phyloP scores from a whole-genome alignment of 2,797 vertebrate genomes.

The Crypturellus tataupa region DNA sequence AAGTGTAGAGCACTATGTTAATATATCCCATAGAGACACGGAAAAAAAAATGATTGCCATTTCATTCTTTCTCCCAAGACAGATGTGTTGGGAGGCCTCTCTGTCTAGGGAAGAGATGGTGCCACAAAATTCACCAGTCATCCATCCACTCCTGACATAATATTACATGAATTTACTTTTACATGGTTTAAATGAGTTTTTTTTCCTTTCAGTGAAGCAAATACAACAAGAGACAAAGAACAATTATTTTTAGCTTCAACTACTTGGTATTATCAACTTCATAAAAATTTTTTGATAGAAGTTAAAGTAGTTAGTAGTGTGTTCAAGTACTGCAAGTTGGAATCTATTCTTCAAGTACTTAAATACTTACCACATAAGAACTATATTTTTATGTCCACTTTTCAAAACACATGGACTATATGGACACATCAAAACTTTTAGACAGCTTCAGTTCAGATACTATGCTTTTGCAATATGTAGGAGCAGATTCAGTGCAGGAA shows the following conservation, averaged over 20 bases:
- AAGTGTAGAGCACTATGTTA: background rate
- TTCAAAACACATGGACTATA: background rate
- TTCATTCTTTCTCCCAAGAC: background rate
- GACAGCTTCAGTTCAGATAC: background rate
- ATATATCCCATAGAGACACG: background rate
- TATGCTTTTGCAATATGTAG: background rate
- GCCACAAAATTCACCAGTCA: background rate
- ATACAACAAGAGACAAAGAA: background rate
- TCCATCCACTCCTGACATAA: background rate
- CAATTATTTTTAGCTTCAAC: background rate
- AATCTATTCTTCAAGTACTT: background rate
- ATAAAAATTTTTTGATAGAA: background rate
- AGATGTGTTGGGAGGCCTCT: accelerated
- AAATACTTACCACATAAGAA: background rate
- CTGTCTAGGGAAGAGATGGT: background rate
- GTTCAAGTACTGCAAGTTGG: background rate
- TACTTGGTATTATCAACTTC: background rate
- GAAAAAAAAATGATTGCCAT: background rate
- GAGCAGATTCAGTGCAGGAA: background rate
- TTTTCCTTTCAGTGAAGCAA: background rate
- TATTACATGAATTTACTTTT: background rate
- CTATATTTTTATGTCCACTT: background rate
- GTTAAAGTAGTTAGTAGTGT: background rate
- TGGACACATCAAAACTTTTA: background rate
- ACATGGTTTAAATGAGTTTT: background rate